These are phyloP conservation scores for Metalampra italica DNA, from an alignment of 2,888 invertebrate genomes.

Conservation along the genomic window DNA sequence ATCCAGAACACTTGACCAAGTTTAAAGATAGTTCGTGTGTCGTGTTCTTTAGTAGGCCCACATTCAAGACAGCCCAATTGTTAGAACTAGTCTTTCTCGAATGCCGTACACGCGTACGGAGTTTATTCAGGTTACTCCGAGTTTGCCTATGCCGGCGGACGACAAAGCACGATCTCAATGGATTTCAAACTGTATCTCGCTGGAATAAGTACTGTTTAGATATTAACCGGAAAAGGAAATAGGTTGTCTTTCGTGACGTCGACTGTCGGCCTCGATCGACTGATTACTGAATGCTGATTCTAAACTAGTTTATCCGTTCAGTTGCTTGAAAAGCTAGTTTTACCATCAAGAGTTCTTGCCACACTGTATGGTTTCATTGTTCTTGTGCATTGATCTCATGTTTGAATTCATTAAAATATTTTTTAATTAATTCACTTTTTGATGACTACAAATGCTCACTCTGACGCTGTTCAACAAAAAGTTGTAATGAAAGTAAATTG, in stretches of 20 bases:
- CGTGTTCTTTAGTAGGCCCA: too few species aligned
- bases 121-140: constrained; percentile 44
- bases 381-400: too few species aligned
- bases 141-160: constrained; percentile 23
- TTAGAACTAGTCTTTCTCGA: constrained; percentile 42
- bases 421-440: too few species aligned
- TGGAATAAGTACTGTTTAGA: constrained; percentile 18
- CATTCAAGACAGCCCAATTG: constrained; percentile 16
- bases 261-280: constrained; percentile 25
- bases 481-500: too few species aligned
- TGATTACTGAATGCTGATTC: constrained; percentile 41
- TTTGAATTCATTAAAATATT: too few species aligned
- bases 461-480: too few species aligned
- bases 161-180: constrained; percentile 16
- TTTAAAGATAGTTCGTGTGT: too few species aligned
- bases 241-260: neutral
- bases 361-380: neutral
- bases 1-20: too few species aligned
- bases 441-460: too few species aligned
- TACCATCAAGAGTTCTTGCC: constrained; percentile 1
- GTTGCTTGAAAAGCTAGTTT: constrained; percentile 3
- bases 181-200: constrained; percentile 25
- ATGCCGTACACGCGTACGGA: constrained; percentile 46
- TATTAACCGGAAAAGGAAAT: constrained; percentile 3
- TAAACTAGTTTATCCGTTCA: constrained; percentile 9